These are phyloP conservation scores for Alaudala cheleensis DNA, from an alignment of 2,113 vertebrate genomes.

Conservation along the genomic window DNA sequence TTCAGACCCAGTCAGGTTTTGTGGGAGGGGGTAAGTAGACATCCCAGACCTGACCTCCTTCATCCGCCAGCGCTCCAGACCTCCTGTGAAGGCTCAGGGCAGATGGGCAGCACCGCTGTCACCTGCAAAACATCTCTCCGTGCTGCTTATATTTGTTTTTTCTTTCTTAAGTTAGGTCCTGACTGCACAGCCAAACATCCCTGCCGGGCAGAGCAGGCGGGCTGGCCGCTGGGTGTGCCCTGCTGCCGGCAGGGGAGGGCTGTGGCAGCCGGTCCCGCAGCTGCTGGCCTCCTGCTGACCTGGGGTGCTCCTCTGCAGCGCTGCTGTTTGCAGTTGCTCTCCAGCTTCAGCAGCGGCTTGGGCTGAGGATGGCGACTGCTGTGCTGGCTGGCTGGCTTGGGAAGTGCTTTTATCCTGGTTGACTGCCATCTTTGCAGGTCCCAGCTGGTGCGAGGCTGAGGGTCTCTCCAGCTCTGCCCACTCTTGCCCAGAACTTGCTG, in stretches of 20 bases:
- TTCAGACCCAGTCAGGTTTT: background rate
- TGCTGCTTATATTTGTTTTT: background rate
- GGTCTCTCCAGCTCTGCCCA: background rate
- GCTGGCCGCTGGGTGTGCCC: background rate
- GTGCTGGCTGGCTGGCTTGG: background rate
- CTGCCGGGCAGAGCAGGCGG: background rate
- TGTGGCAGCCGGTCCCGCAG: background rate
- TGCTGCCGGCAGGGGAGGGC: background rate
- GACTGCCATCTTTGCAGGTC: background rate
- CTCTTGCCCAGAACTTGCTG: background rate
- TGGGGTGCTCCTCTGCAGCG: background rate
- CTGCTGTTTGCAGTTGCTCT: background rate
- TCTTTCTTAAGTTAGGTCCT: background rate
- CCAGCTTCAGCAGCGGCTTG: background rate
- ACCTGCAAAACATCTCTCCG: background rate
- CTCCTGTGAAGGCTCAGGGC: background rate
- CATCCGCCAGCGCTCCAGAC: rapidly evolving
- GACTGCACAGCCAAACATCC: background rate
- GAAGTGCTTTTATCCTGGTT: background rate
- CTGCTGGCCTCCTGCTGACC: background rate
- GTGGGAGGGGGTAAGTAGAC: rapidly evolving
- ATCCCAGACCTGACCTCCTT: background rate
- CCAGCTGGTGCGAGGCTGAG: background rate
- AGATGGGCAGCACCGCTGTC: background rate
- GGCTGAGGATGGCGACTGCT: background rate